Base-by-base conservation (phyloP, 2,888 invertebrate genomes). In the Gortyna flavago region DNA sequence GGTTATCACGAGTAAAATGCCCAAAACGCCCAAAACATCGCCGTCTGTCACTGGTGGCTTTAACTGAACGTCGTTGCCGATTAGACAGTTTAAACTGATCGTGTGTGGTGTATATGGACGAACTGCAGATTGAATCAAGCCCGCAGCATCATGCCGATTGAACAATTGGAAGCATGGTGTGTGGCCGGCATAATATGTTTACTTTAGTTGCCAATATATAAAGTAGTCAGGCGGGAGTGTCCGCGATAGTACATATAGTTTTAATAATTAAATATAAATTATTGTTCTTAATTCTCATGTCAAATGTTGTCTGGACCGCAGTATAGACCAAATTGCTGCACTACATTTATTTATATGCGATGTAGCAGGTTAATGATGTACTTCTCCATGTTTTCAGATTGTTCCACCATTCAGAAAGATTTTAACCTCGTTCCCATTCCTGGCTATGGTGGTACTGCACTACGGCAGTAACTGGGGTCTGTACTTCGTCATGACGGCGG, bases 401-500 rank as follows among this genome's bases (percentile, higher is more conserved):
- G 96, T 97, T 59, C 98, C 98, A 0, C 98, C 98, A 0, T 97
- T 98, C 88, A 95, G 93, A 83, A 94, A 96, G 38, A 97, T 98
- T 64, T 89, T 97, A n/a, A 94, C 97, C 0, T 98, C 98, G 0
- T 89, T 98, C 79, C 98, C 98, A 0, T 98, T 98, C 94, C 96
- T 98, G 94, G 97, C 98, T 0, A 95, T 98, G 89, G 92, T 97
- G 25, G 82, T 98, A 0, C 95, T 98, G 7, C 98, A 98, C 90
- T 98, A 98, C 89, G 98, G 98, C 44, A 98, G 97, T 92, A 96
- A 98, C 87, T 98, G 98, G 97, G 98, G 98, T 0, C 90, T 98
- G 7, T 98, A 98, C 93, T 98, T 98, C 93, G 97, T 98, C 74
- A 97, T 98, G 94, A 98, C 98, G 0, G 97, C 98, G 0, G 98